Base-by-base conservation (phyloP, 2,797 vertebrate genomes). In the Coregonus suidteri region DNA sequence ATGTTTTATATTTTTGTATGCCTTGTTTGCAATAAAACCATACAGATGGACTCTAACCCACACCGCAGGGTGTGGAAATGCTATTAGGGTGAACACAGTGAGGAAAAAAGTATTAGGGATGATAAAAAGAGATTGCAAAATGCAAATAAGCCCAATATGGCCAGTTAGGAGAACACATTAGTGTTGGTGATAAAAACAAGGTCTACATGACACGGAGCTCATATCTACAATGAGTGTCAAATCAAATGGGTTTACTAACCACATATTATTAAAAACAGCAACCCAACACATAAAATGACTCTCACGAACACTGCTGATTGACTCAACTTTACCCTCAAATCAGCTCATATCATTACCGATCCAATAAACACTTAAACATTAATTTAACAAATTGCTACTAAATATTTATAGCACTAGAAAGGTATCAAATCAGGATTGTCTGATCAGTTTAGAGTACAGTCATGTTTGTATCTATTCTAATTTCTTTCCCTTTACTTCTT, bases 1-100 rank as follows among this genome's bases (percentile, higher is more conserved):
- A 82, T 91, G 87, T 83, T 83, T 88, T 72, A 54, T 5, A 70
- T 77, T 30, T 64, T 25, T 25, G 59, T 64, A 83, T 71, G 88
- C 84, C 77, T 56, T 85, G 87, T 91, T 90, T 87, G 87, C 86
- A 82, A 86, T 90, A 85, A 9, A 90, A 88, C 86, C 87, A 84
- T 62, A 35, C 77, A 84, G 86, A 89, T 82, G 79, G 88, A 90
- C 88, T 91, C 75, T 71, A 74, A 85, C 71, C 77, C 79, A 14
- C 73, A 77, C 65, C 75, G 74, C 62, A 0, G 56, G 71, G 75
- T 35, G 67, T 73, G 78, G 4, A 54, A 59, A 87, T 83, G 81
- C 81, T 77, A 87, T 87, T 86, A 88, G 80, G 87, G 77, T 79
- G 86, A 84, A 80, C 87, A 81, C 76, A 84, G 88, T 77, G 16